A percentile compares a stretch with the other conserved stretches of the same genome.
Conservation (phyloP, 1,140 invertebrate genomes). For the Lasioglossum albipes region DNA sequence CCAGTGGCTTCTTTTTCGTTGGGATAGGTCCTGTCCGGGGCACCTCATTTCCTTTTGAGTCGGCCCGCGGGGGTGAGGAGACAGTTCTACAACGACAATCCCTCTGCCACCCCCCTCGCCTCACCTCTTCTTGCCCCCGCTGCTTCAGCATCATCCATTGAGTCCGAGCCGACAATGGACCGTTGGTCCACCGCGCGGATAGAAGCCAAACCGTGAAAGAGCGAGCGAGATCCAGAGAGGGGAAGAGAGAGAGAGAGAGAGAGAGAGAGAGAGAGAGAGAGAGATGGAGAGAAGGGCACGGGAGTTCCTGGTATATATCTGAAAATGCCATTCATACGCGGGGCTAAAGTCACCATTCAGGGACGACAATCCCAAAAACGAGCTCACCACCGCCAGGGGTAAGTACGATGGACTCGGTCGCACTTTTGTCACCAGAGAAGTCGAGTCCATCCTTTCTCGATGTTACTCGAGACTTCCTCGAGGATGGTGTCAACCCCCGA, state of each 20-base stretch:
- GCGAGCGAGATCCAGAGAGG: not conserved
- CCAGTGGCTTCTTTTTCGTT: conserved; percentile 63
- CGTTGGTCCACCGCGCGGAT: conserved; percentile 53
- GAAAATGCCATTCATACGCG: conserved; percentile 58
- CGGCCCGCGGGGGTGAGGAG: conserved; percentile 39
- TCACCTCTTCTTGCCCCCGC: conserved; percentile 10
- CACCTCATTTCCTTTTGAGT: conserved; percentile 66
- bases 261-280: not conserved
- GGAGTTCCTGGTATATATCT: conserved; percentile 43
- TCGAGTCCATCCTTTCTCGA: conserved; percentile 19
- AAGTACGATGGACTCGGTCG: conserved; percentile 39
- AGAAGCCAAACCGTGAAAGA: conserved; percentile 45
- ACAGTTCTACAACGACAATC: conserved; percentile 56
- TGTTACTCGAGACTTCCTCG: not conserved
- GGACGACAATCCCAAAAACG: conserved; percentile 52
- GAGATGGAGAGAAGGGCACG: not conserved
- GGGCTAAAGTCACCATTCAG: conserved; percentile 60
- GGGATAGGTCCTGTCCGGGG: conserved; percentile 63
- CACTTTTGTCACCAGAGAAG: conserved; percentile 26
- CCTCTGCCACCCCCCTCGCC: conserved; percentile 5
- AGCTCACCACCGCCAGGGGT: conserved; percentile 27
- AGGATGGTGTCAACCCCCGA: not conserved
- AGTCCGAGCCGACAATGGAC: conserved; percentile 61
- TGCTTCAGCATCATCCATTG: conserved; percentile 54
- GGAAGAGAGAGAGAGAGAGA: not conserved